Conservation (phyloP, 1,140 invertebrate genomes). For the Drosophila varians region DNA sequence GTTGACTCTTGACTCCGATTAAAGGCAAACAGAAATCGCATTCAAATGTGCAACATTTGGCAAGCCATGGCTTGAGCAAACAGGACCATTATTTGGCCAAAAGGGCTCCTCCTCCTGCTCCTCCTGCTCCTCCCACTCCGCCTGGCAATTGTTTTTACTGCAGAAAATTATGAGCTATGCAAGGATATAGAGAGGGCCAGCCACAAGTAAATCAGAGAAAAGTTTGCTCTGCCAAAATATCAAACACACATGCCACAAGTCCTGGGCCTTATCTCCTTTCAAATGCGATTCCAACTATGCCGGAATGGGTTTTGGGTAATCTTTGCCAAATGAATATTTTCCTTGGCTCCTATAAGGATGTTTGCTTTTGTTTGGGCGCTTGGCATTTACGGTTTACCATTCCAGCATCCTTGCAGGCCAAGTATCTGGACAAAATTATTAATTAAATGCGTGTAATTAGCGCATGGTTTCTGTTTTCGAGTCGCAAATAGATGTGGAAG, state of each 20-base stretch:
- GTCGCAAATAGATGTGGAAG: not conserved
- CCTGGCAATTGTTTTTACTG: constrained; percentile 29
- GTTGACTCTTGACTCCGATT: constrained; percentile 29
- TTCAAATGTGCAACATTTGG: constrained; percentile 20
- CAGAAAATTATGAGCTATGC: too few species aligned
- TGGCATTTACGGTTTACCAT: too few species aligned
- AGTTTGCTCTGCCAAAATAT: constrained; percentile 37
- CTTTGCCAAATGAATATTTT: constrained; percentile 29
- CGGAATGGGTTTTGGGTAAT: constrained; percentile 32
- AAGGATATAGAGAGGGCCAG: too few species aligned
- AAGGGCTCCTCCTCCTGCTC: constrained; percentile 11
- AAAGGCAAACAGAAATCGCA: constrained; percentile 10
- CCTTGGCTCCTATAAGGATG: not conserved
- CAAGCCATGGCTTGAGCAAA: constrained; percentile 17
- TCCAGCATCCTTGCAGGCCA: too few species aligned
- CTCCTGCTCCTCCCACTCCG: too few species aligned
- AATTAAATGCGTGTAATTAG: not conserved
- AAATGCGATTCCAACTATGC: constrained; percentile 41
- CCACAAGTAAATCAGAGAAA: constrained; percentile 39
- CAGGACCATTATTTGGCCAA: constrained; percentile 9
- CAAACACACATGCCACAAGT: constrained; percentile 11
- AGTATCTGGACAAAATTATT: too few species aligned
- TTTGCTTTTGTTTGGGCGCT: not conserved
- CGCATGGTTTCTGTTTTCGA: not conserved
- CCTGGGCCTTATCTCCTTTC: constrained; percentile 27